Evolutionary conservation across 2,113 vertebrate genomes (phyloP), one percentile per base, ranked within the genome.

Genomic region (Erinaceus europaeus): DNA sequence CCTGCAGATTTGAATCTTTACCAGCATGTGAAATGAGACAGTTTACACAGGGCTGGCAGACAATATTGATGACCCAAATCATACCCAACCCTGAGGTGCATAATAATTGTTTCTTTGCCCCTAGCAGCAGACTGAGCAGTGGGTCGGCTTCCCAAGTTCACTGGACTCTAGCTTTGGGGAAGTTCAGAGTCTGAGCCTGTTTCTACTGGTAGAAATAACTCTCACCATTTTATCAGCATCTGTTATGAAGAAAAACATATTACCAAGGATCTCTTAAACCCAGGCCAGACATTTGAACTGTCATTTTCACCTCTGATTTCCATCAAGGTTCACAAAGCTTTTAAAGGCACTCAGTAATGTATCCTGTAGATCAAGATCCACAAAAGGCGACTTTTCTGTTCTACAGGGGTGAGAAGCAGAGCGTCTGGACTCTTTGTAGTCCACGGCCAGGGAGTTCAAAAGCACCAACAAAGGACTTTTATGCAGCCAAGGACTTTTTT

Each of bases 241-340:
- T 95, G 91, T 93, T 96, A 94, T 93, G 95, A 95, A 96, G 95
- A 95, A 94, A 97, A 97, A 97, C 96, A 96, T 91, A 97, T 97
- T 97, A 96, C 84, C 90, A 68, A 91, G 94, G 95, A 93, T 95
- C 96, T 97, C 96, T 97, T 96, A 96, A 97, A 97, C 95, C 85
- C 88, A 94, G 95, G 96, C 94, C 65, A 97, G 96, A 97, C 96
- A 97, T 97, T 95, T 97, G 97, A 98, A 98, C 97, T 97, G 96
- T 97, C 96, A 96, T 96, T 97, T 97, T 97, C 97, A 97, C 97
- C 97, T 97, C 96, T 97, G 97, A 97, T 97, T 97, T 97, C 96
- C 92, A 96, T 96, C 96, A 97, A 96, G 96, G 95, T 96, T 97
- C 97, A 97, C 95, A 96, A 95, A 95, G 83, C 97, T 97, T 97